Evolutionary conservation across 2,797 vertebrate genomes (phyloP).

Genomic region (Dallia pectoralis): DNA sequence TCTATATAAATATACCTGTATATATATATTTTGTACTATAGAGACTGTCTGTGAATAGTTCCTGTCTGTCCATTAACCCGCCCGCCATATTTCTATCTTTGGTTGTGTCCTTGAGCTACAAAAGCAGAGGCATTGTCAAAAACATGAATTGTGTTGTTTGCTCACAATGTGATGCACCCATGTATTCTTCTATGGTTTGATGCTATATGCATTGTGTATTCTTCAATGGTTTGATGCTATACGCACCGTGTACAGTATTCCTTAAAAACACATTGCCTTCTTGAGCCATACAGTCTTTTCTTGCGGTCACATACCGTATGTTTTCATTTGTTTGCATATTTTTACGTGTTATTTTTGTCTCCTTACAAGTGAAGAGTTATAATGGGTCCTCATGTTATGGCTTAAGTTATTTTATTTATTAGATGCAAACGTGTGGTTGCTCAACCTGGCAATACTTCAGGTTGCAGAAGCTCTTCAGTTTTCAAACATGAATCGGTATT

Average conservation of each 20-base stretch:
- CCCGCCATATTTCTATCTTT: constrained; percentile 35
- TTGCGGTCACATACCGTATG: constrained; percentile 27
- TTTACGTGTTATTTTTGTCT: constrained; percentile 55
- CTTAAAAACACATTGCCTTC: constrained; percentile 30
- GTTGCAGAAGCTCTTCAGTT: constrained; percentile 10
- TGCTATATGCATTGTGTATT: constrained; percentile 40
- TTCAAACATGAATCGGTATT: constrained; percentile 5
- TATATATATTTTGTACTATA: constrained; percentile 56
- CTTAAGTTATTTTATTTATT: constrained; percentile 68
- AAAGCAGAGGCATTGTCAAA: constrained; percentile 26
- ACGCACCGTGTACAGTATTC: constrained; percentile 38
- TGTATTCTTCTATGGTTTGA: constrained; percentile 33
- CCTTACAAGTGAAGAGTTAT: constrained; percentile 58
- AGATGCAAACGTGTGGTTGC: constrained; percentile 44
- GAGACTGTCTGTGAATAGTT: constrained; percentile 52
- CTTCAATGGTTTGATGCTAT: constrained; percentile 39
- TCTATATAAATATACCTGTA: constrained; percentile 58
- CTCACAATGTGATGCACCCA: constrained; percentile 23
- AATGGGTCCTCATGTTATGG: constrained; percentile 57
- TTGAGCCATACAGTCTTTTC: constrained; percentile 10
- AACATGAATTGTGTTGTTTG: constrained; percentile 28
- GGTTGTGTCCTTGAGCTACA: constrained; percentile 23
- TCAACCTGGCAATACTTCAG: constrained; percentile 53
- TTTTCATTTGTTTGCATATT: constrained; percentile 47
- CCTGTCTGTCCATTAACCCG: constrained; percentile 38